These are phyloP conservation scores for Grus americana DNA, from an alignment of 2,113 vertebrate genomes.

Conservation along the genomic window DNA sequence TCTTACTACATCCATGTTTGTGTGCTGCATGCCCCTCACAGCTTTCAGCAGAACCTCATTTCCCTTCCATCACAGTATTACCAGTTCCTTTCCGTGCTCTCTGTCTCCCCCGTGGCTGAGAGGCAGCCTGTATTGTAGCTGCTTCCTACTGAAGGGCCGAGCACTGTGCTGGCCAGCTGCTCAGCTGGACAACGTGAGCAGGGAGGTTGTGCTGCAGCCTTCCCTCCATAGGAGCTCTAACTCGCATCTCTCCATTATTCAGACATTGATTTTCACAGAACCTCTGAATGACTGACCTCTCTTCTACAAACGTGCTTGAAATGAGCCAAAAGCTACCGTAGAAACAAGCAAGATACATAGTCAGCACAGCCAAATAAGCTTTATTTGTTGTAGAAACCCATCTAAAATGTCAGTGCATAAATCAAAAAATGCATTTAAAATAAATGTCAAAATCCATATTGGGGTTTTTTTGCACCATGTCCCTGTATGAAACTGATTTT, in stretches of 20 bases:
- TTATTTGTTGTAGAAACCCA: background rate
- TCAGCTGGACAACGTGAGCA: background rate
- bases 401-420: background rate
- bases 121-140: background rate
- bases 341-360: background rate
- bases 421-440: background rate
- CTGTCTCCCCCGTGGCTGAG: background rate
- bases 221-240: background rate
- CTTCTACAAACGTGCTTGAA: background rate
- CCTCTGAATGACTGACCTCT: background rate
- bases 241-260: accelerated
- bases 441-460: background rate
- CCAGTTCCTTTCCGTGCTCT: background rate
- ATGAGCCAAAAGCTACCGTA: background rate
- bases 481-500: background rate
- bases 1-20: background rate
- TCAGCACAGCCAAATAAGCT: background rate
- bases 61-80: background rate
- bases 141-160: background rate
- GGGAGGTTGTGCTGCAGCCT: background rate
- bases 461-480: background rate
- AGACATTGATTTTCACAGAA: background rate
- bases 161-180: background rate
- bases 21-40: background rate
- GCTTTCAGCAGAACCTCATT: background rate